Percentiles rank a stretch among this genome's conserved stretches.
phyloP scores from a whole-genome alignment of 2,888 invertebrate genomes.

The Leucoma salicis region DNA sequence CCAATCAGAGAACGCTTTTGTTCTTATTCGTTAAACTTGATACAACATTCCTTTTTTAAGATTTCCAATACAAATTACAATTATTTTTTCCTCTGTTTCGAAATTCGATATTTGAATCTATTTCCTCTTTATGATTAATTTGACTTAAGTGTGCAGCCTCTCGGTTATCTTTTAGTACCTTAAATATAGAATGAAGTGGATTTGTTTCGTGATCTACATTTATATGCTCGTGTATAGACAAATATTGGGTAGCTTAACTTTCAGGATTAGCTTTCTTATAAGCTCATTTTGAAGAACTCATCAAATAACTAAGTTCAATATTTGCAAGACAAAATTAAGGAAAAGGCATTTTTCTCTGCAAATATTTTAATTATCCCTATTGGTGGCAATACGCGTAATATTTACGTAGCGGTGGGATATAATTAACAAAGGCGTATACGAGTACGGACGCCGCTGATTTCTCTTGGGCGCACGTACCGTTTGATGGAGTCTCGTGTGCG shows the following conservation, averaged over 20 bases:
- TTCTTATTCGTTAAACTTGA: slow-evolving; percentile 35
- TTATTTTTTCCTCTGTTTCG: slow-evolving; percentile 1
- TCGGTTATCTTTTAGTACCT: too few relatives aligned
- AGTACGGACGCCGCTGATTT: slow-evolving; percentile 63
- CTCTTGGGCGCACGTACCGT: slow-evolving; percentile 60
- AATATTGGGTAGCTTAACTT: too few relatives aligned
- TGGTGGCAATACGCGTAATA: slow-evolving; percentile 22
- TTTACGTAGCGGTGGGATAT: slow-evolving; percentile 34
- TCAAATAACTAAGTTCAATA: too few relatives aligned
- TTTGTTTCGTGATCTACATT: too few relatives aligned
- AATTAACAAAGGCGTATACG: slow-evolving; percentile 56
- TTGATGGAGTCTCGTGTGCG: slow-evolving; percentile 50
- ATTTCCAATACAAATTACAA: slow-evolving; percentile 5
- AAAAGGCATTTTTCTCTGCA: too few relatives aligned
- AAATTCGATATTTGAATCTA: neutral
- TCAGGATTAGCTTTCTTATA: too few relatives aligned
- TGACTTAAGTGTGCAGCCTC: too few relatives aligned
- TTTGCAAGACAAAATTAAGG: too few relatives aligned
- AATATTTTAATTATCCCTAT: slow-evolving; percentile 34
- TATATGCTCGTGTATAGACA: too few relatives aligned
- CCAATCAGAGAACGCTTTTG: slow-evolving; percentile 44
- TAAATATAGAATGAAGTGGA: too few relatives aligned
- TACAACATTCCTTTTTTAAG: slow-evolving; percentile 28
- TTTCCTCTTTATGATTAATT: neutral
- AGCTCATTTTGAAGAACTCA: too few relatives aligned